These are phyloP conservation scores for Griposia aprilina DNA, from an alignment of 2,888 invertebrate species.

Conservation along the genomic window DNA sequence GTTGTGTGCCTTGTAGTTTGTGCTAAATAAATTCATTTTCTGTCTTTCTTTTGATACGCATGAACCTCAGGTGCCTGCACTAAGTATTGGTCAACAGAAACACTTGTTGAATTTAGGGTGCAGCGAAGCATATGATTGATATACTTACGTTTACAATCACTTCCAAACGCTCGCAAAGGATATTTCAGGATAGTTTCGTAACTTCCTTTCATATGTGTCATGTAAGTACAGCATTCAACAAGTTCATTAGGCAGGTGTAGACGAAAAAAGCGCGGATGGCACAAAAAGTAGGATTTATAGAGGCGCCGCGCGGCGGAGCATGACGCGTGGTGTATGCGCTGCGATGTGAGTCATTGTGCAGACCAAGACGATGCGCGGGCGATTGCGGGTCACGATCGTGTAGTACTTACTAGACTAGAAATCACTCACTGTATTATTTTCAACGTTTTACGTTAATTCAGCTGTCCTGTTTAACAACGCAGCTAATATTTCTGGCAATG, in stretches of 20 bases:
- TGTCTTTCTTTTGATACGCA: no score
- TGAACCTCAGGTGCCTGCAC: neutral
- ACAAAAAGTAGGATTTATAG: conserved; percentile 51
- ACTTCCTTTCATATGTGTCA: conserved; percentile 45
- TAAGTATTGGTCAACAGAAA: conserved; percentile 14
- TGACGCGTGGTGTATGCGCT: conserved; percentile 33
- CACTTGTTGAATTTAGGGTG: conserved; percentile 11
- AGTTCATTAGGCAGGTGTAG: conserved; percentile 53
- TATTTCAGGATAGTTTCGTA: conserved; percentile 31
- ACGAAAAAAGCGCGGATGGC: conserved; percentile 46
- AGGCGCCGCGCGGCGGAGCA: conserved; percentile 60
- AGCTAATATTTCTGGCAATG: neutral
- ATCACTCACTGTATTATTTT: neutral
- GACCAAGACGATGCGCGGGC: conserved; percentile 29
- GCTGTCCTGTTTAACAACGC: neutral
- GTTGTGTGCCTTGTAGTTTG: no score
- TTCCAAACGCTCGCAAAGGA: conserved; percentile 30
- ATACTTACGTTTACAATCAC: conserved; percentile 13
- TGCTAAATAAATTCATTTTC: no score
- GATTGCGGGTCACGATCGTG: conserved; percentile 2
- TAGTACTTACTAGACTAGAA: neutral
- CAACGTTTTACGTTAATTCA: neutral
- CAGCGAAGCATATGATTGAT: conserved; percentile 39
- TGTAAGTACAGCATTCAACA: conserved; percentile 52
- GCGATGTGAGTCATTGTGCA: conserved; percentile 41